phyloP scores from a whole-genome alignment of 2,113 vertebrate species.

The Onychostoma macrolepis region DNA sequence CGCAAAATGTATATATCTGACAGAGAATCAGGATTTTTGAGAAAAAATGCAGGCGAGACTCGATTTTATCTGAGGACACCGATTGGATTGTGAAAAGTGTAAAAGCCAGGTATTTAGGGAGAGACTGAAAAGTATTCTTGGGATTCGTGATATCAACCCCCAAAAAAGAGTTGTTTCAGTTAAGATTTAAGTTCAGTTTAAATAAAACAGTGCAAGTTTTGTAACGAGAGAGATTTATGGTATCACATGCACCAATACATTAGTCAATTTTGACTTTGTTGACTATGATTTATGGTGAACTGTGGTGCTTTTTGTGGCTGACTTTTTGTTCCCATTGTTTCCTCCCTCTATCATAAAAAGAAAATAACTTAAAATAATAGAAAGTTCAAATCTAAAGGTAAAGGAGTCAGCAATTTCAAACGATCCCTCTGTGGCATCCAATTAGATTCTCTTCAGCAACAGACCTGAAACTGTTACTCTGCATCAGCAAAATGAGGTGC shows the following conservation, averaged over 20 bases:
- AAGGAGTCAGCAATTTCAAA: slow-evolving; percentile 25
- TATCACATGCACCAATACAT: no score
- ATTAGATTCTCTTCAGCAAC: not conserved
- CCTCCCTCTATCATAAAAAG: not conserved
- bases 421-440: not conserved
- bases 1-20: not conserved
- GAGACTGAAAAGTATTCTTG: no score
- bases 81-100: not conserved
- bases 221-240: not conserved
- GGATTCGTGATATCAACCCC: not conserved
- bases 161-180: not conserved
- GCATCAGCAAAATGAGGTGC: slow-evolving; percentile 21
- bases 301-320: not conserved
- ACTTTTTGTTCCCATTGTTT: not conserved
- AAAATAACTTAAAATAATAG: not conserved
- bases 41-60: not conserved
- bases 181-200: not conserved
- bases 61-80: not conserved
- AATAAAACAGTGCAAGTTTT: not conserved
- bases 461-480: not conserved
- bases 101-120: not conserved
- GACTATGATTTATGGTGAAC: not conserved
- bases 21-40: not conserved
- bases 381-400: not conserved
- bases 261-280: no score